Conservation (phyloP, 2,797 vertebrate genomes). For the Oreortyx pictus region DNA sequence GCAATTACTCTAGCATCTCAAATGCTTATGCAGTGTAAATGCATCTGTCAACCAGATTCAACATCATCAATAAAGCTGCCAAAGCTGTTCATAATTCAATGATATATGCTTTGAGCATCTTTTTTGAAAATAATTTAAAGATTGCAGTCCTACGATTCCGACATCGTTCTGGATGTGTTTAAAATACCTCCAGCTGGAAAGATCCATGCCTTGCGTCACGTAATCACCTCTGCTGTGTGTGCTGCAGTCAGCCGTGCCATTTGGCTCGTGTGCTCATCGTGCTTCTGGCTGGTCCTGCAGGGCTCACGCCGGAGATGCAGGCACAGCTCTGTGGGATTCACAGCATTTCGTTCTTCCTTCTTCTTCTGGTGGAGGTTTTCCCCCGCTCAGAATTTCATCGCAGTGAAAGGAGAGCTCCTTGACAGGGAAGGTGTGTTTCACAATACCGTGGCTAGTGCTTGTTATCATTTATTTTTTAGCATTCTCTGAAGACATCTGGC, state of each 20-base stretch:
- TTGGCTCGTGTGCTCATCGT: background rate
- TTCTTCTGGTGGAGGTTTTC: background rate
- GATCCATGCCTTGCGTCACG: background rate
- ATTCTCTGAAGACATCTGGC: background rate
- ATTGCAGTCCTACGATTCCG: constrained; percentile 62
- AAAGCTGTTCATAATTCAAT: constrained; percentile 77
- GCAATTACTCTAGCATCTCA: constrained; percentile 77
- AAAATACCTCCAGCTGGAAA: constrained; percentile 71
- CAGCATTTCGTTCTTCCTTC: background rate
- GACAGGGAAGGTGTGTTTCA: background rate
- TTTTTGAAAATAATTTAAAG: constrained; percentile 77
- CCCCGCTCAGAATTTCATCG: fast-evolving
- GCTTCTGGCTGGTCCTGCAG: background rate
- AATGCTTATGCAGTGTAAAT: constrained; percentile 79
- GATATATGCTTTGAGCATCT: constrained; percentile 76
- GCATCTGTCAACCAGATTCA: constrained; percentile 80
- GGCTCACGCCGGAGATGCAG: background rate
- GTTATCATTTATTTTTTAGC: background rate
- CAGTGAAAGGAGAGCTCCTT: background rate
- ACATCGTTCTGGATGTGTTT: constrained; percentile 45
- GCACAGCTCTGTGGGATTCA: background rate
- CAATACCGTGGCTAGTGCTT: too few relatives aligned
- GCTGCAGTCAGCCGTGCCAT: background rate
- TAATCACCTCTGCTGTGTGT: constrained; percentile 43
- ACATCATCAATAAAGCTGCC: constrained; percentile 80